Percentiles rank a stretch among this genome's conserved stretches.
These are phyloP conservation scores for Pogonognathellus flavescens DNA, from an alignment of 1,140 invertebrate species.

Conservation along the genomic window DNA sequence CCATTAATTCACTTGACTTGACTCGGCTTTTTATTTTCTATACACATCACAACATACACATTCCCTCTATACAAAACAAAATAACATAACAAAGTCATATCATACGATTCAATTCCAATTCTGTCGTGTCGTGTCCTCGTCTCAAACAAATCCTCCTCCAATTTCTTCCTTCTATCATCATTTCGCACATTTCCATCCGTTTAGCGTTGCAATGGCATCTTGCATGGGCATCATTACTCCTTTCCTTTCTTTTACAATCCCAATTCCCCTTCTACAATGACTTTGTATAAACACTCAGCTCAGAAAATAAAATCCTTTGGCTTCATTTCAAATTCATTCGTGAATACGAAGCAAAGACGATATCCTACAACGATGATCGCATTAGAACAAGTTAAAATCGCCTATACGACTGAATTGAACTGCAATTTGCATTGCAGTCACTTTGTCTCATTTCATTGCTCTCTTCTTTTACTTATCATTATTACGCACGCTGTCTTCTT, in stretches of 20 bases:
- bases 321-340: not conserved
- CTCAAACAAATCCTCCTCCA: not conserved
- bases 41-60: no score
- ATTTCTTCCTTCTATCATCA: no score
- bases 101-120: not conserved
- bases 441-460: no score
- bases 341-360: not conserved
- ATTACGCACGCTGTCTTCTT: no score
- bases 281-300: not conserved
- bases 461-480: no score
- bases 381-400: no score
- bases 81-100: not conserved
- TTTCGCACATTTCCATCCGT: no score
- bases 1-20: not conserved
- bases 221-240: not conserved
- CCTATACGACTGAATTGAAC: no score
- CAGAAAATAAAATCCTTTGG: not conserved
- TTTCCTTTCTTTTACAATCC: conserved; percentile 11
- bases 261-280: not conserved
- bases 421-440: no score
- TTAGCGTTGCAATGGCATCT: not conserved
- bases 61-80: not conserved
- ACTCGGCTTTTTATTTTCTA: not conserved
- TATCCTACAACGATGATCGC: no score
- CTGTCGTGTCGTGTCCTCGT: conserved; percentile 7